Evolutionary conservation across 2,797 vertebrate genomes (phyloP).

Genomic region (Arremon aurantiirostris): DNA sequence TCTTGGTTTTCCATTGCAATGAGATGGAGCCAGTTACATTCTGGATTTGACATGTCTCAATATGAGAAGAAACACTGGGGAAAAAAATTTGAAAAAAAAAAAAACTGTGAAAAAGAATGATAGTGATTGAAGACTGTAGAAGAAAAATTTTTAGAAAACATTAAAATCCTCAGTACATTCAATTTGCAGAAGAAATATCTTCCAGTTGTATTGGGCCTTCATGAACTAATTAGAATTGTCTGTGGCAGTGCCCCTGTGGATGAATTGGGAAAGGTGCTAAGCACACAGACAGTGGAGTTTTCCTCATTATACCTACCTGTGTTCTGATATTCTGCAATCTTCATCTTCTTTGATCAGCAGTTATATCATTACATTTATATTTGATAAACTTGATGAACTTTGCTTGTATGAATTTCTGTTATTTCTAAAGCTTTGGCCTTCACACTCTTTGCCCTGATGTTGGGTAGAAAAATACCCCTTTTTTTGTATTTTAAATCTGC

Average conservation of each 20-base stretch:
- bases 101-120: background rate
- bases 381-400: background rate
- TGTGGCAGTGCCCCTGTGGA: background rate
- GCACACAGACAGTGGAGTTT: background rate
- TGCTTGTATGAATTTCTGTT: background rate
- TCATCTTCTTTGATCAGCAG: background rate
- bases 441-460: background rate
- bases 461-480: background rate
- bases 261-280: background rate
- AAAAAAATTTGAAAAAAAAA: background rate
- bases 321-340: background rate
- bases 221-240: rapidly evolving
- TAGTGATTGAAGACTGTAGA: background rate
- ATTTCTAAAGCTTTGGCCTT: background rate
- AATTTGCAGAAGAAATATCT: background rate
- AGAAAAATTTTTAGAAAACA: background rate
- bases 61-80: background rate
- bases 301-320: background rate
- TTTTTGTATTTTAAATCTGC: background rate
- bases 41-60: background rate
- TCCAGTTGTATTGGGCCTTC: background rate
- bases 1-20: background rate
- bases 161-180: background rate
- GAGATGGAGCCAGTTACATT: background rate
- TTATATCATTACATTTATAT: background rate